phyloP scores from a whole-genome alignment of 2,888 invertebrate genomes.

The Stenichneumon culpator region DNA sequence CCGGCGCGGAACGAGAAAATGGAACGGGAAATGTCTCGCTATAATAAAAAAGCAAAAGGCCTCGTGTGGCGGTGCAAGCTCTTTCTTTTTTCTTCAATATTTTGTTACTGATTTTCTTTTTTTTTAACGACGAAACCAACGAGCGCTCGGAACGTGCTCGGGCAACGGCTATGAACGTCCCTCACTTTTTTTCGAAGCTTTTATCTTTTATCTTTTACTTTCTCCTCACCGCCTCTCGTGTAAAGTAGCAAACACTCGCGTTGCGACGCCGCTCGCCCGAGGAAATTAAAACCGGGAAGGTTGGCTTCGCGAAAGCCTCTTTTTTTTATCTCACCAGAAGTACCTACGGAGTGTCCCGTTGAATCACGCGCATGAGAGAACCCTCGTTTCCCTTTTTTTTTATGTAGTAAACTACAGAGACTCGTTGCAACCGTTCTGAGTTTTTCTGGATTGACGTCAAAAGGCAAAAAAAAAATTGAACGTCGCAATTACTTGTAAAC shows the following conservation, averaged over 20 bases:
- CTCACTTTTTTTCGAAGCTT: slow-evolving; percentile 19
- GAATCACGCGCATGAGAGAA: slow-evolving; percentile 57
- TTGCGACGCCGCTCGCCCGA: slow-evolving; percentile 30
- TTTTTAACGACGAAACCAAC: slow-evolving; percentile 1
- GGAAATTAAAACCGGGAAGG: slow-evolving; percentile 60
- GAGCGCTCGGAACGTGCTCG: slow-evolving; percentile 25
- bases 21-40: slow-evolving; percentile 47
- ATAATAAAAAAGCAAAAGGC: slow-evolving; percentile 17
- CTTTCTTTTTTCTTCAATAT: background rate
- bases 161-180: slow-evolving; percentile 30
- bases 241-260: slow-evolving; percentile 15
- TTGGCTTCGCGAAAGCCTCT: slow-evolving; percentile 33
- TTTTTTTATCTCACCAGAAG: slow-evolving; percentile 38
- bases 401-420: slow-evolving; percentile 6
- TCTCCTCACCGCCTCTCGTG: slow-evolving; percentile 25
- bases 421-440: background rate
- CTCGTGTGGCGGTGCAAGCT: background rate
- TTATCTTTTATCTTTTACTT: slow-evolving; percentile 35
- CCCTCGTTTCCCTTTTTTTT: slow-evolving; percentile 40
- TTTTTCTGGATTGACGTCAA: too few relatives aligned
- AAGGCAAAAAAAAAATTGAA: too few relatives aligned
- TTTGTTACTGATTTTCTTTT: background rate
- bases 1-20: slow-evolving; percentile 39
- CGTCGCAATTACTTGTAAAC: too few relatives aligned
- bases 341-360: slow-evolving; percentile 55